Evolutionary conservation across 2,888 invertebrate genomes (phyloP).

Genomic region (Hydropsyche betteni): DNA sequence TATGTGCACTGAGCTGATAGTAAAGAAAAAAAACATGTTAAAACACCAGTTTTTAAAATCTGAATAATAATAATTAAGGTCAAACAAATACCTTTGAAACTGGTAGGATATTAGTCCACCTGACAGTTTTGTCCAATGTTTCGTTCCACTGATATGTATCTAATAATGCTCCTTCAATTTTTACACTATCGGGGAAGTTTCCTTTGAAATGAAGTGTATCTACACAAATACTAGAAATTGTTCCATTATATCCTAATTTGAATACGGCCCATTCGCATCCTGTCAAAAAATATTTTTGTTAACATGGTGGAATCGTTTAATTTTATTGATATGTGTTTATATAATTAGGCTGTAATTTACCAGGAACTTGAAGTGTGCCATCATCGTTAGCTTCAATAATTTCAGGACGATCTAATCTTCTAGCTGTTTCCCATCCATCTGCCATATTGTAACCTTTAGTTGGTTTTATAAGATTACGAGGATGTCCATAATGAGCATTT

Average conservation of each 20-base stretch:
- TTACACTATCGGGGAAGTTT: slow-evolving; percentile 71
- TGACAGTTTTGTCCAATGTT: slow-evolving; percentile 53
- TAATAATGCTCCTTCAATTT: slow-evolving; percentile 64
- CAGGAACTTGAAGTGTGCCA: slow-evolving; percentile 68
- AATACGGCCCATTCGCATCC: slow-evolving; percentile 72
- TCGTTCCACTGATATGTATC: slow-evolving; percentile 56
- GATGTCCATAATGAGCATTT: slow-evolving; percentile 73
- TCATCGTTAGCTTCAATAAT: slow-evolving; percentile 65
- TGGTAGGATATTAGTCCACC: slow-evolving; percentile 64
- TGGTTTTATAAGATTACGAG: slow-evolving; percentile 68
- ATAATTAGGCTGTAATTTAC: slow-evolving; percentile 53
- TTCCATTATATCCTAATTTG: slow-evolving; percentile 66
- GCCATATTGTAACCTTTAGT: slow-evolving; percentile 66
- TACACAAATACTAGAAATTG: slow-evolving; percentile 63
- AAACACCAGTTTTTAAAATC: not conserved
- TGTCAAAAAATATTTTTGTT: slow-evolving; percentile 52
- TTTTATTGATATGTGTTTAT: too few relatives aligned
- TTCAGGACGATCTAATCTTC: slow-evolving; percentile 69
- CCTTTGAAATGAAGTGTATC: slow-evolving; percentile 73
- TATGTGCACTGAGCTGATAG: slow-evolving; percentile 65
- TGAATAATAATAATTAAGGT: slow-evolving; percentile 2
- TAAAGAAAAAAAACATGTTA: slow-evolving; percentile 44
- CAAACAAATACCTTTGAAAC: slow-evolving; percentile 63
- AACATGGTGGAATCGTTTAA: too few relatives aligned
- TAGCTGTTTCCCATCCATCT: slow-evolving; percentile 75